Conservation (phyloP, 2,888 invertebrate genomes). For the Tetheella fluctuosa region DNA sequence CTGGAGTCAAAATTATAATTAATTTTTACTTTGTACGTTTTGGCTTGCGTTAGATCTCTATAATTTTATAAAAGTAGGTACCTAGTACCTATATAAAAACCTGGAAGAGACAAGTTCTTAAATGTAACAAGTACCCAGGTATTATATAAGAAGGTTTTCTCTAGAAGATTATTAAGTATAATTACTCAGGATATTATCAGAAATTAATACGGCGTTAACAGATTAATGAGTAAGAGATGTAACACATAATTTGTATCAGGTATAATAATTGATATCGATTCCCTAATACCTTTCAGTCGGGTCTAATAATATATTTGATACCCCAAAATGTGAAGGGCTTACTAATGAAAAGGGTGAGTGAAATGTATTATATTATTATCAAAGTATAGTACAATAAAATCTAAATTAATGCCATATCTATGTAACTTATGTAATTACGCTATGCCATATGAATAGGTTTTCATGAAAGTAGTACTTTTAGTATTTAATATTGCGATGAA, state of each 20-base stretch:
- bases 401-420: constrained; percentile 15
- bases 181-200: constrained; percentile 1
- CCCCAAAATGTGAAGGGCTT: constrained; percentile 21
- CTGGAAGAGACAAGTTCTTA: background rate
- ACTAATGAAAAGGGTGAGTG: constrained; percentile 25
- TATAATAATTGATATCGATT: constrained; percentile 17
- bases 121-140: background rate
- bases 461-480: background rate
- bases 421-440: no score
- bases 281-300: constrained; percentile 20
- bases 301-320: constrained; percentile 20
- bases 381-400: constrained; percentile 13
- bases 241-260: constrained; percentile 8
- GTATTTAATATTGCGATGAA: background rate
- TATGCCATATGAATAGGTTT: constrained; percentile 9
- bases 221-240: constrained; percentile 8
- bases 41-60: no score
- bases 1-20: no score
- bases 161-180: background rate
- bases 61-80: no score
- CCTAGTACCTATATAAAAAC: no score
- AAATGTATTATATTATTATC: constrained; percentile 23
- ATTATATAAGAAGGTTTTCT: background rate
- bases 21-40: no score
- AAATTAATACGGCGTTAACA: constrained; percentile 5